phyloP scores from a whole-genome alignment of 2,113 vertebrate genomes.

The Sinocyclocheilus anophthalmus region DNA sequence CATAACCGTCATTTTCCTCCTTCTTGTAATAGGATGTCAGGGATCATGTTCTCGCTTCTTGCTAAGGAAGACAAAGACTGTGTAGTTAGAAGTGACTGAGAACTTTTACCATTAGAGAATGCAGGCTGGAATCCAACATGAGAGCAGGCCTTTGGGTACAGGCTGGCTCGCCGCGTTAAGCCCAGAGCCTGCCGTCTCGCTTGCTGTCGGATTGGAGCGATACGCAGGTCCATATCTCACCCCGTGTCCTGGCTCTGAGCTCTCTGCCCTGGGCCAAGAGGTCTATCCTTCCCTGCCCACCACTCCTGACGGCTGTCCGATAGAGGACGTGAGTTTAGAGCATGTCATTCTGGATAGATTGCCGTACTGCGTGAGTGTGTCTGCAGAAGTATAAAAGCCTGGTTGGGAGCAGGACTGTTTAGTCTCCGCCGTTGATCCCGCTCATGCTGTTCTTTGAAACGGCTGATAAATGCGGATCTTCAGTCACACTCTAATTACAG shows the following conservation, averaged over 20 bases:
- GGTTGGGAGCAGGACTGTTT: slow-evolving; percentile 54
- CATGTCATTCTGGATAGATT: slow-evolving; percentile 42
- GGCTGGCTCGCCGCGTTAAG: slow-evolving; percentile 26
- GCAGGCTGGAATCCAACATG: slow-evolving; percentile 21
- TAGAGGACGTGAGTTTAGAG: not conserved
- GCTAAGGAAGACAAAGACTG: slow-evolving; percentile 13
- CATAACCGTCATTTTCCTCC: not conserved
- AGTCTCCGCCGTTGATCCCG: slow-evolving; percentile 61
- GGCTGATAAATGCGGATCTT: slow-evolving; percentile 78
- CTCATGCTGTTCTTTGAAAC: slow-evolving; percentile 73
- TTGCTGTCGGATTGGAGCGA: slow-evolving; percentile 16
- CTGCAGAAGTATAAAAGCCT: slow-evolving; percentile 51
- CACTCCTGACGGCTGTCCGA: not conserved
- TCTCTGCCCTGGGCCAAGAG: slow-evolving; percentile 6
- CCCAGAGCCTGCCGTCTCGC: slow-evolving; percentile 12
- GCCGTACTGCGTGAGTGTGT: slow-evolving; percentile 35
- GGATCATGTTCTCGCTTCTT: slow-evolving; percentile 31
- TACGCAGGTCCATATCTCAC: slow-evolving; percentile 21
- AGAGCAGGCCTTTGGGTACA: slow-evolving; percentile 9
- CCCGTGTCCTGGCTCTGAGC: slow-evolving; percentile 15
- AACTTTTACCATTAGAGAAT: slow-evolving; percentile 35
- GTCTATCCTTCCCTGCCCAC: slow-evolving; percentile 16
- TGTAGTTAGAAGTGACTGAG: slow-evolving; percentile 21
- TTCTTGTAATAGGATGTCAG: slow-evolving; percentile 26
- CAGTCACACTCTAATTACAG: slow-evolving; percentile 80